A percentile compares a stretch with the other conserved stretches of the same genome.
Conservation (phyloP, 2,113 vertebrate genomes). For the Sula dactylatra region DNA sequence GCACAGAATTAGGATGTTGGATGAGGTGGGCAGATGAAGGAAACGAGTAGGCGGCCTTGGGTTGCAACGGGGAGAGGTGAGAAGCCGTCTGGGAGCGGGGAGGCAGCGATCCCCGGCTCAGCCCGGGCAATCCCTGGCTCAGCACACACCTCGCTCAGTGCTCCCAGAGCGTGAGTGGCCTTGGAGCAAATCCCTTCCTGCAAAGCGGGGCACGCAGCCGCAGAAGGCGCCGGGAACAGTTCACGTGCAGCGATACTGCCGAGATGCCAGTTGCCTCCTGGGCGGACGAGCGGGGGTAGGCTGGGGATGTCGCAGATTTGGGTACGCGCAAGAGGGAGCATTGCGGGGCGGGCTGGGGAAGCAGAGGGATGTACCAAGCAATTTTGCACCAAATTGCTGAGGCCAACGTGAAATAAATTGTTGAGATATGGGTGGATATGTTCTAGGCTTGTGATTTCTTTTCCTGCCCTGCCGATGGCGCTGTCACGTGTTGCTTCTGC, state of each 20-base stretch:
- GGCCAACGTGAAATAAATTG: background rate
- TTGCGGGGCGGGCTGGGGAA: background rate
- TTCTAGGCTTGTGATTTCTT: background rate
- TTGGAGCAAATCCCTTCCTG: too few species aligned
- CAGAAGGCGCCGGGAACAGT: too few species aligned
- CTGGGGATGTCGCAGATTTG: background rate
- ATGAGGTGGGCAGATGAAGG: background rate
- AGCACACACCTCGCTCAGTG: background rate
- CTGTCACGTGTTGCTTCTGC: background rate
- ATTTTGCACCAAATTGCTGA: background rate
- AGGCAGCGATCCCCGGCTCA: too few species aligned
- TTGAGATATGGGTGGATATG: background rate
- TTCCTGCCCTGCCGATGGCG: background rate
- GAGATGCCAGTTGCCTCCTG: background rate
- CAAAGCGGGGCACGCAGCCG: background rate
- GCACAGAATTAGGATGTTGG: background rate
- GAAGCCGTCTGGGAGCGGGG: background rate
- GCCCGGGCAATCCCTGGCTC: too few species aligned
- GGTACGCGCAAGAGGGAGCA: background rate
- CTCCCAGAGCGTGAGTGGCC: background rate
- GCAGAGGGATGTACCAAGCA: background rate
- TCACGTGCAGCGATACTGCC: fast-evolving
- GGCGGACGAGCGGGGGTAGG: background rate
- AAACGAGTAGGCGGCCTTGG: background rate
- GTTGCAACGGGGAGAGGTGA: background rate